phyloP scores from a whole-genome alignment of 2,888 invertebrate species.

The Neuroscelio doddi region DNA sequence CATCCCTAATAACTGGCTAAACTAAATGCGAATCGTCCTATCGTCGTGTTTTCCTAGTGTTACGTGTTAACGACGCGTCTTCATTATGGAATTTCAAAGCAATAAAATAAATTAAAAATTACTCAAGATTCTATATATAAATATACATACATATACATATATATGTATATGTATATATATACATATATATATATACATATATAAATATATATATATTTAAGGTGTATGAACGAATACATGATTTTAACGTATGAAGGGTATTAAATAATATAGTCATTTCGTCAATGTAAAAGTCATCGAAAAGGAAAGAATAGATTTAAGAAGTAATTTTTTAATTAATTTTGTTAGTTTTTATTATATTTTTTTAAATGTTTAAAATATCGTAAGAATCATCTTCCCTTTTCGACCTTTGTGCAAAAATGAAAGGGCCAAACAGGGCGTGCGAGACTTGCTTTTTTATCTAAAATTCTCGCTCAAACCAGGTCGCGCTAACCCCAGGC shows the following conservation, averaged over 20 bases:
- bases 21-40: constrained; percentile 42
- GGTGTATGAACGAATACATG: constrained; percentile 42
- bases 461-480: constrained; percentile 17
- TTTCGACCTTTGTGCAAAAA: constrained; percentile 28
- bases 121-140: constrained; percentile 48
- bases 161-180: constrained; percentile 18
- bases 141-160: constrained; percentile 7
- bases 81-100: constrained; percentile 70
- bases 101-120: constrained; percentile 66
- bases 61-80: constrained; percentile 54
- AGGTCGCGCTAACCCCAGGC: constrained; percentile 26
- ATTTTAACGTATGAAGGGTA: constrained; percentile 36
- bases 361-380: too few species aligned
- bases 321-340: too few species aligned
- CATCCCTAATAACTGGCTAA: constrained; percentile 13
- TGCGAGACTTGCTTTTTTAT: constrained; percentile 28
- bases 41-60: constrained; percentile 46
- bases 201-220: constrained; percentile 43
- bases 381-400: constrained; percentile 23
- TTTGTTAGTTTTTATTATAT: too few species aligned
- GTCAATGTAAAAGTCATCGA: constrained; percentile 7
- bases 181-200: constrained; percentile 12
- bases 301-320: constrained; percentile 19
- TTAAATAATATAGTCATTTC: constrained; percentile 6
- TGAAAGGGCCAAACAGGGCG: constrained; percentile 31